Base-by-base conservation (phyloP, 2,113 vertebrate genomes). In the Crotalus viridis region DNA sequence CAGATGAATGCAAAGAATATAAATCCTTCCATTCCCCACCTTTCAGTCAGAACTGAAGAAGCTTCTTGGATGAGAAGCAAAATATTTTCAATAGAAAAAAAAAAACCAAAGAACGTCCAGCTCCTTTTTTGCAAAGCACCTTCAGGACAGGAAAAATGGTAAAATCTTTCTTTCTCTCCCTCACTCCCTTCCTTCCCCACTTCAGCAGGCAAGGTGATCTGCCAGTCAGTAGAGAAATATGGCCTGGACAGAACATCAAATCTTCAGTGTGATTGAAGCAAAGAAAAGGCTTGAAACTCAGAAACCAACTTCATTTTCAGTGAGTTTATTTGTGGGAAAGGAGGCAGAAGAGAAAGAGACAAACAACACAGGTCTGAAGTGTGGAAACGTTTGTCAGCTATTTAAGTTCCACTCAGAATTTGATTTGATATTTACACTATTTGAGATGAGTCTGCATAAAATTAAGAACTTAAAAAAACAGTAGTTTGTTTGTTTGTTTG, bases 351-450 rank as follows among this genome's bases (percentile, higher is more conserved):
- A 17, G 15, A 17, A 13, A 33, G 13, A 74, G 13, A 74, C 1
- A 33, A 74, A 33, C 2, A 39, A 15, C 2, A 39, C 2, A n/a
- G 28, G 69, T 19, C 69, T 74, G 15, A 74, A 33, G n/a, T 39
- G 15, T 74, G n/a, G 15, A 74, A 74, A 74, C 19, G n/a, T 92
- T 61, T 52, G 5, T 93, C 1, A 89, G 87, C 92, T 94, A 94
- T 81, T 33, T 94, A n/a, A n/a, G 64, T n/a, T n/a, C 5, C 59
- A 90, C 91, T 43, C 15, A 81, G 17, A 81, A 95, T 93, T 9
- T 89, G 10, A 61, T 39, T 9, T 89, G 56, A 89, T n/a, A 61
- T 89, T 89, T 46, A 13, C 22, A 26, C 26, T 6, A 13, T 59
- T 28, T 61, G 56, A 28, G 26, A 89, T 24, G 1, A 24, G n/a